Conservation (phyloP, 2,797 vertebrate genomes). For the Scleropages formosus region DNA sequence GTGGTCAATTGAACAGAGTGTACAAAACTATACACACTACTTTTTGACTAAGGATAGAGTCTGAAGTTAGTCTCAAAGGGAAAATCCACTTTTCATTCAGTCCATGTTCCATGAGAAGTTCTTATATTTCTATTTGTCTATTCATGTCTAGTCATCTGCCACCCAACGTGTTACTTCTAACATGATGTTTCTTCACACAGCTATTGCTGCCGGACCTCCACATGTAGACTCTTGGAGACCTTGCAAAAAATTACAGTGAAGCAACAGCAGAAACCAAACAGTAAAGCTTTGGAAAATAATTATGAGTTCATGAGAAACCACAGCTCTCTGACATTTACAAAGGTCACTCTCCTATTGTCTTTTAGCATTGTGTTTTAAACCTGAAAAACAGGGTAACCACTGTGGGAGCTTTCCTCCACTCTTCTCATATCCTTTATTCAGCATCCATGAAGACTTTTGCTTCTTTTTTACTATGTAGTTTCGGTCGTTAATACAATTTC, state of each 20-base stretch:
- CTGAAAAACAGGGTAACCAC: conserved; percentile 1
- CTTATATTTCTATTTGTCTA: too few relatives aligned
- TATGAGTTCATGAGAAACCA: conserved; percentile 38
- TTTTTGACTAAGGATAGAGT: too few relatives aligned
- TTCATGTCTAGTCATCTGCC: too few relatives aligned
- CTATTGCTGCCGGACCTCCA: not conserved
- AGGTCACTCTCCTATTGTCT: conserved; percentile 38
- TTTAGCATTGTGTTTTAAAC: not conserved
- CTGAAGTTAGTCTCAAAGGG: too few relatives aligned
- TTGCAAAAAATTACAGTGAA: not conserved
- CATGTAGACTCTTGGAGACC: not conserved
- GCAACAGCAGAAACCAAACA: conserved; percentile 17
- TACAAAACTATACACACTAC: too few relatives aligned
- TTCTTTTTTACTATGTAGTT: not conserved
- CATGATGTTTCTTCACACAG: too few relatives aligned
- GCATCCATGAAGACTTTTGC: too few relatives aligned
- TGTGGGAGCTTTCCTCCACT: not conserved
- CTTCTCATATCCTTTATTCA: not conserved
- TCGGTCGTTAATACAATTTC: not conserved
- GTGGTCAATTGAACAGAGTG: too few relatives aligned
- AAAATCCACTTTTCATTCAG: too few relatives aligned
- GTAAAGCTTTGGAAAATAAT: conserved; percentile 42
- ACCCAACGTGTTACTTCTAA: too few relatives aligned
- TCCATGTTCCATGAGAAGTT: not conserved
- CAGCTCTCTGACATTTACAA: conserved; percentile 50